Evolutionary conservation across 2,888 invertebrate genomes (phyloP), one percentile per base, ranked within the genome.

Genomic region (Polymixis flavicincta): DNA sequence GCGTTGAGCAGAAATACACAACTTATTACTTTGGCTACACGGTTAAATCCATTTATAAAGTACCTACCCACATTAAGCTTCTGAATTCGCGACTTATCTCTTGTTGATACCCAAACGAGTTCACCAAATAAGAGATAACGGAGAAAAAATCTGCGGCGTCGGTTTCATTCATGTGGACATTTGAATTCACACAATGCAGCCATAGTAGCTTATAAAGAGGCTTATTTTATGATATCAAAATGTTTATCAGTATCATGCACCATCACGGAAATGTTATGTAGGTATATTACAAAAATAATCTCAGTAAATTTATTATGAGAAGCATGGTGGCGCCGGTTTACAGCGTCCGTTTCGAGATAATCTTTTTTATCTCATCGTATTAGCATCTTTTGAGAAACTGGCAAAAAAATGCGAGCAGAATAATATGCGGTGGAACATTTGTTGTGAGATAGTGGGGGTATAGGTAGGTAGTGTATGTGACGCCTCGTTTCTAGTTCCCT

Each of bases 21-120:
- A 94, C 94, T 95, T 95, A 95, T 94, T 95, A 96, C 95, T 96
- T 95, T 95, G 93, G 91, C 92, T 92, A 91, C 91, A 93, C 91
- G 92, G 92, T 92, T 92, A 93, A 93, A 92, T 87, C 90, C 92
- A 91, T 92, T 91, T 90, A 92, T 90, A 92, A 90, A 92, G 88
- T 89, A 88, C 88, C 88, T 89, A 88, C 88, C 88, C 88, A 88
- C 90, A 89, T 90, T 90, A 89, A 90, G 90, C 90, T 89, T 89
- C 89, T 89, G 91, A 90, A 91, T 89, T 90, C 89, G 88, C 87
- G 81, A 83, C 90, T 92, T 93, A 93, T 93, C 92, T 90, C 69
- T 71, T 71, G 82, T 76, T 91, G 92, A 92, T 93, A 92, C 91
- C 88, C 84, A 88, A 90, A 90, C 87, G 77, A 89, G 89, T 87